phyloP scores from a whole-genome alignment of 2,113 vertebrate species.

The Pollimyrus isidori region DNA sequence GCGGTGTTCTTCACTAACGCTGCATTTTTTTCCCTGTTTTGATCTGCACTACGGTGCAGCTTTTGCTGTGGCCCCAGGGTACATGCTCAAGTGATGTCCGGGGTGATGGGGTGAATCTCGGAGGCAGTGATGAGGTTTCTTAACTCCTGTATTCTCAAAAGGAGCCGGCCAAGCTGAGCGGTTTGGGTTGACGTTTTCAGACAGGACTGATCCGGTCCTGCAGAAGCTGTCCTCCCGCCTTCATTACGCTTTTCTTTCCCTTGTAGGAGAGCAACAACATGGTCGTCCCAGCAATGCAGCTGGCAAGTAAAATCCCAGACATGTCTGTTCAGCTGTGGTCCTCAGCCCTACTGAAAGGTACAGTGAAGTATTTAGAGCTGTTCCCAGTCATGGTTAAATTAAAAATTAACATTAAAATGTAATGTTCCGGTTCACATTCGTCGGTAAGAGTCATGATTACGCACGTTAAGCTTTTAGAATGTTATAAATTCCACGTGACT shows the following conservation, averaged over 20 bases:
- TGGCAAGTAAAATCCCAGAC: conserved; percentile 97
- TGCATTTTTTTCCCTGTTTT: neutral
- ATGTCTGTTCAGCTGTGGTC: conserved; percentile 99
- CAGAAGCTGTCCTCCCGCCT: too few species aligned
- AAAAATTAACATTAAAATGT: neutral
- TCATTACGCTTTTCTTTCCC: neutral
- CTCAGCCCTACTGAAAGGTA: conserved; percentile 87
- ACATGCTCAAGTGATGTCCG: neutral
- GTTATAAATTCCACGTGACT: neutral
- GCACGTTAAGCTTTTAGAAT: neutral
- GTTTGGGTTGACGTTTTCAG: neutral
- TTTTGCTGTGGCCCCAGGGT: neutral
- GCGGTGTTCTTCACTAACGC: neutral
- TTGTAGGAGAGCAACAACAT: conserved; percentile 95
- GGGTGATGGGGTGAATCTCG: neutral
- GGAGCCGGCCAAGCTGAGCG: neutral
- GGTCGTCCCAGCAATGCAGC: conserved; percentile 98
- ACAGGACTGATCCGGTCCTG: neutral
- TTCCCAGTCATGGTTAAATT: neutral
- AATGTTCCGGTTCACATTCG: neutral
- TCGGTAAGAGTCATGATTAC: neutral
- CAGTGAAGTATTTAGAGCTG: neutral
- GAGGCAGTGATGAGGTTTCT: neutral
- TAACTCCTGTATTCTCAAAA: neutral
- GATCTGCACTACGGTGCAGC: neutral